Evolutionary conservation across 2,888 invertebrate species (phyloP).

Genomic region (Cataglyphis rosenhaueri): DNA sequence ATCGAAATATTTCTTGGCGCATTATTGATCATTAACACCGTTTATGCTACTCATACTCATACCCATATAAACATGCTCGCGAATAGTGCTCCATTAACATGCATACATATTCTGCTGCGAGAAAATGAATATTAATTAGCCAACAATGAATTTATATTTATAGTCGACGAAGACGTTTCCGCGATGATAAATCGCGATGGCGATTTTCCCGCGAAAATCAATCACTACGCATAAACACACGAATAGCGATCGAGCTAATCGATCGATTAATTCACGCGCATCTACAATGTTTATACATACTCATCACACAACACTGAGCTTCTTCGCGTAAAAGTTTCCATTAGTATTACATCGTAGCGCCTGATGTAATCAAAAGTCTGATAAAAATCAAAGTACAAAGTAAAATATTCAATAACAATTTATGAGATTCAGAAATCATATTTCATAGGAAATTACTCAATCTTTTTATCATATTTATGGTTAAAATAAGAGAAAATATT

Average conservation of each 20-base stretch:
- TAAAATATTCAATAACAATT: background rate
- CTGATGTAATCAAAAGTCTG: background rate
- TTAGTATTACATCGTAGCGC: background rate
- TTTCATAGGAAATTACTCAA: background rate
- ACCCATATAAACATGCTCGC: no score
- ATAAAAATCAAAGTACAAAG: background rate
- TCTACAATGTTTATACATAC: background rate
- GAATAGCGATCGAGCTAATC: constrained; percentile 10
- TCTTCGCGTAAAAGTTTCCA: constrained; percentile 16
- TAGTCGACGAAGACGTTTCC: background rate
- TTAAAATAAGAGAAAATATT: background rate
- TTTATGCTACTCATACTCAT: background rate
- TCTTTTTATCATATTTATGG: background rate
- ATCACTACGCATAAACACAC: constrained; percentile 13
- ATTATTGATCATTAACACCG: constrained; percentile 27
- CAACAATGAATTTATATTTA: constrained; percentile 17
- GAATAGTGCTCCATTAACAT: background rate
- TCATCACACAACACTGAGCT: background rate
- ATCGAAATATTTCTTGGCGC: constrained; percentile 22
- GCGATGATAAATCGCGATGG: constrained; percentile 31
- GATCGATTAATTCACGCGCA: constrained; percentile 33
- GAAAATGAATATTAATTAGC: constrained; percentile 36
- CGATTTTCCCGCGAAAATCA: constrained; percentile 30
- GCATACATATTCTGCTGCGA: background rate
- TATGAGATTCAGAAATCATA: background rate